Evolutionary conservation across 2,797 vertebrate species (phyloP).

Genomic region (Anolis apletophallus): DNA sequence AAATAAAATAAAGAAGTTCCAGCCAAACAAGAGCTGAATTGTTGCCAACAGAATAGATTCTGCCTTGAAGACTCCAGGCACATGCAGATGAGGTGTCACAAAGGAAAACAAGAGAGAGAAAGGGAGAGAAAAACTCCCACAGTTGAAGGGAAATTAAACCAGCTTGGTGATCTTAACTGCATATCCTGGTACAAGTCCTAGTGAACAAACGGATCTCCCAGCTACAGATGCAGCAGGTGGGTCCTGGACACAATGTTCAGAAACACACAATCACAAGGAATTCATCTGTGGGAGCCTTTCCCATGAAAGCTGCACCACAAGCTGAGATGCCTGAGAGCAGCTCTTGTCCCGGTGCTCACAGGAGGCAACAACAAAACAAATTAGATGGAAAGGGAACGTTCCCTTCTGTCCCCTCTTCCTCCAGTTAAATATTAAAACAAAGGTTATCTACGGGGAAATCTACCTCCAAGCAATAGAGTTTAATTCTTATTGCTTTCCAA

Average conservation of each 20-base stretch:
- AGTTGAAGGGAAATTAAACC: accelerated
- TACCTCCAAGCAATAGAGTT: neutral
- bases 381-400: neutral
- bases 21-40: neutral
- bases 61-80: neutral
- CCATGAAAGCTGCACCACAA: neutral
- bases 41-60: neutral
- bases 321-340: neutral
- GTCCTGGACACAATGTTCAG: neutral
- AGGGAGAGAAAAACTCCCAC: neutral
- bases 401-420: too few relatives aligned
- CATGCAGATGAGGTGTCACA: neutral
- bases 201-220: constrained; percentile 4
- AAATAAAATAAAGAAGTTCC: neutral
- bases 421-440: neutral
- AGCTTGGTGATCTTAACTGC: neutral
- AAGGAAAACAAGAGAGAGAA: neutral
- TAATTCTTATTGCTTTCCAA: neutral
- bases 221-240: too few relatives aligned
- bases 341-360: too few relatives aligned
- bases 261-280: neutral
- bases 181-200: neutral
- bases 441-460: neutral
- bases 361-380: neutral
- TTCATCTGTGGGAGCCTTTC: neutral